phyloP scores from a whole-genome alignment of 2,888 invertebrate species.

The Scaptomyza flava region DNA sequence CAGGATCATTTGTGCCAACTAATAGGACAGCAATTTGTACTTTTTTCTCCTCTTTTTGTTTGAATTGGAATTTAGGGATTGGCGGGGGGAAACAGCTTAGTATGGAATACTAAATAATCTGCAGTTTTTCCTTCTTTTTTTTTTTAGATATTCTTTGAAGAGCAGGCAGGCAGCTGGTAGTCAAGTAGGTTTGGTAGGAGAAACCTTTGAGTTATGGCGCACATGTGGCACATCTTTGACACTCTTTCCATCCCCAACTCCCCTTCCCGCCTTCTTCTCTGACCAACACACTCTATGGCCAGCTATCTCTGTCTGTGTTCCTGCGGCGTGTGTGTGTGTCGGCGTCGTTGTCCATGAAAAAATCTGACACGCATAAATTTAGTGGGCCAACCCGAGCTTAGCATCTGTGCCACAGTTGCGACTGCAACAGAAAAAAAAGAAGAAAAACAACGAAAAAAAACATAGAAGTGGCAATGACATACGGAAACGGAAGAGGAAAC shows the following conservation, averaged over 20 bases:
- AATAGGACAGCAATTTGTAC: slow-evolving; percentile 33
- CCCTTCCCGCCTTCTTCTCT: not conserved
- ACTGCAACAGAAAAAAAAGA: slow-evolving; percentile 4
- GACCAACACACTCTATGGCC: not conserved
- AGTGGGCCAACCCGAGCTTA: slow-evolving; percentile 14
- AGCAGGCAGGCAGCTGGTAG: slow-evolving; percentile 49
- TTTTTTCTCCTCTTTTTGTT: not conserved
- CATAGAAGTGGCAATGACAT: slow-evolving; percentile 30
- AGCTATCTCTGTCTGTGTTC: slow-evolving; percentile 14
- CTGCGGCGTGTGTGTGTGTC: slow-evolving; percentile 57
- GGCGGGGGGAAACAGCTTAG: not conserved
- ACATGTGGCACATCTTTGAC: slow-evolving; percentile 59
- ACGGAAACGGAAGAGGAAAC: slow-evolving; percentile 69
- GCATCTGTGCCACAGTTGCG: slow-evolving; percentile 13
- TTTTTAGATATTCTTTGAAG: not conserved
- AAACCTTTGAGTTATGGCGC: slow-evolving; percentile 65
- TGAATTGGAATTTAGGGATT: not conserved
- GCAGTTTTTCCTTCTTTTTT: not conserved
- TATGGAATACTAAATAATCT: slow-evolving; percentile 42
- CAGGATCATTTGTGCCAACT: slow-evolving; percentile 38
- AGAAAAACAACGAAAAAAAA: slow-evolving; percentile 28
- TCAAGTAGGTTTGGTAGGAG: slow-evolving; percentile 24
- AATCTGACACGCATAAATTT: slow-evolving; percentile 76
- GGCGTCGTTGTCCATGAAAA: slow-evolving; percentile 66
- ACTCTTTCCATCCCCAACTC: not conserved